Conservation (phyloP, 2,113 vertebrate species). For the Chamaetylas fuelleborni region DNA sequence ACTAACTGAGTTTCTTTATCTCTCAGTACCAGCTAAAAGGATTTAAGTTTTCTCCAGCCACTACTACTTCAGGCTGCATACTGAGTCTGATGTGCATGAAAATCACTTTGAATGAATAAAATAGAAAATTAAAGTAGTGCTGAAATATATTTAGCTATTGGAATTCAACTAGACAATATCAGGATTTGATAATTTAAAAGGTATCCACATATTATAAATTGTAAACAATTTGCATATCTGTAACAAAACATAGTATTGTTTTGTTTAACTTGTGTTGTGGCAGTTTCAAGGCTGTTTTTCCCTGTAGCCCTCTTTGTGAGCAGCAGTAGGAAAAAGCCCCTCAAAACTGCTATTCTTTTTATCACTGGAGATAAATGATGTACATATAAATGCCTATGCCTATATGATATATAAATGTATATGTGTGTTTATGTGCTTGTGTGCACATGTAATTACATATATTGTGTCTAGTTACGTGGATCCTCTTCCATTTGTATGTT, state of each 20-base stretch:
- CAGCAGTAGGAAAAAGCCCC: neutral
- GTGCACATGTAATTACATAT: neutral
- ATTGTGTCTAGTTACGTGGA: neutral
- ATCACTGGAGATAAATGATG: neutral
- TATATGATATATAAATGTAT: neutral
- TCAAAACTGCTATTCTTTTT: neutral
- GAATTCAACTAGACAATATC: slow-evolving; percentile 48
- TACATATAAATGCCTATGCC: neutral
- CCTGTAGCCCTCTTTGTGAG: no score
- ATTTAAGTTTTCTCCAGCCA: slow-evolving; percentile 40
- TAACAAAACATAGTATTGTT: slow-evolving; percentile 19
- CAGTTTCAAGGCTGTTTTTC: slow-evolving; percentile 46
- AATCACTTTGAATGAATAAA: slow-evolving; percentile 61
- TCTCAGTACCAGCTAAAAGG: slow-evolving; percentile 15
- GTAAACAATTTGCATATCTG: slow-evolving; percentile 55
- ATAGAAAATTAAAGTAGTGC: slow-evolving; percentile 56
- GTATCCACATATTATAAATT: slow-evolving; percentile 25
- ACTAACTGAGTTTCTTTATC: slow-evolving; percentile 32
- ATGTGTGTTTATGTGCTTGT: neutral
- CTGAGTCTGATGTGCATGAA: slow-evolving; percentile 52
- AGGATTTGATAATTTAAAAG: slow-evolving; percentile 34
- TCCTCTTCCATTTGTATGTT: neutral
- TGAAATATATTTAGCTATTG: slow-evolving; percentile 27
- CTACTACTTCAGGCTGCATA: neutral
- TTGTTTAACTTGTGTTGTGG: neutral